A percentile compares a stretch with the other conserved stretches of the same genome.
These are phyloP conservation scores for Drosophila tristis DNA, from an alignment of 1,140 invertebrate species.

Conservation along the genomic window DNA sequence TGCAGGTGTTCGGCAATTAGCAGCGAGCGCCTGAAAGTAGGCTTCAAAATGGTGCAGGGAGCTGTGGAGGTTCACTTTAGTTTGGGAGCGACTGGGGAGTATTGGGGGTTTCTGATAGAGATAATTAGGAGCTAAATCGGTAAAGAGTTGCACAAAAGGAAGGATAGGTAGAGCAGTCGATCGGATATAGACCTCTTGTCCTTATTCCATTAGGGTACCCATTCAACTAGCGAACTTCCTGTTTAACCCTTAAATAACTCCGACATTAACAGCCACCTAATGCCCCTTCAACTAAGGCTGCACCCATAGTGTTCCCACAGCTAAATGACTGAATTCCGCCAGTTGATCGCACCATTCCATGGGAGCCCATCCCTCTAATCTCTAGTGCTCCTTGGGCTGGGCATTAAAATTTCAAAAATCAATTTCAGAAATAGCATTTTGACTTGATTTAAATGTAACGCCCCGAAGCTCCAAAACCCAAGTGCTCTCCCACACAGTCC, in stretches of 20 bases:
- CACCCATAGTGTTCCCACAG: not conserved
- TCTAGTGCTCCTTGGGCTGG: slow-evolving; percentile 3
- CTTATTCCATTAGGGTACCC: no score
- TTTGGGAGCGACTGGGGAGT: no score
- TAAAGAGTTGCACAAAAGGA: no score
- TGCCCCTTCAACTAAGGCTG: no score
- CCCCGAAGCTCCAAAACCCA: slow-evolving; percentile 38
- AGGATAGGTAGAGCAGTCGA: no score
- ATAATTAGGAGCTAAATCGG: no score
- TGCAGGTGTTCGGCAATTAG: slow-evolving; percentile 37
- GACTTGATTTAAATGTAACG: slow-evolving; percentile 80
- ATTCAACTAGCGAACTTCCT: no score
- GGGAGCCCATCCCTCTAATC: slow-evolving; percentile 6
- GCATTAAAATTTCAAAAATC: slow-evolving; percentile 81
- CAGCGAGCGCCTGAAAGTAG: slow-evolving; percentile 30
- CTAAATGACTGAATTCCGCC: slow-evolving; percentile 33
- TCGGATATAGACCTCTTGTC: no score
- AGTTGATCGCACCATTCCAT: slow-evolving; percentile 26
- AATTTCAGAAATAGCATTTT: slow-evolving; percentile 80
- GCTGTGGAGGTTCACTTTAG: no score
- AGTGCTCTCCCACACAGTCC: slow-evolving; percentile 11
- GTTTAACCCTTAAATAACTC: no score
- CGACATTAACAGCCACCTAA: no score
- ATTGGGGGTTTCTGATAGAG: no score
- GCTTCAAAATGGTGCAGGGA: not conserved